Percentiles rank a stretch among this genome's conserved stretches.
Evolutionary conservation across 2,797 vertebrate species (phyloP).

Genomic region (Sebastes baramenuke): DNA sequence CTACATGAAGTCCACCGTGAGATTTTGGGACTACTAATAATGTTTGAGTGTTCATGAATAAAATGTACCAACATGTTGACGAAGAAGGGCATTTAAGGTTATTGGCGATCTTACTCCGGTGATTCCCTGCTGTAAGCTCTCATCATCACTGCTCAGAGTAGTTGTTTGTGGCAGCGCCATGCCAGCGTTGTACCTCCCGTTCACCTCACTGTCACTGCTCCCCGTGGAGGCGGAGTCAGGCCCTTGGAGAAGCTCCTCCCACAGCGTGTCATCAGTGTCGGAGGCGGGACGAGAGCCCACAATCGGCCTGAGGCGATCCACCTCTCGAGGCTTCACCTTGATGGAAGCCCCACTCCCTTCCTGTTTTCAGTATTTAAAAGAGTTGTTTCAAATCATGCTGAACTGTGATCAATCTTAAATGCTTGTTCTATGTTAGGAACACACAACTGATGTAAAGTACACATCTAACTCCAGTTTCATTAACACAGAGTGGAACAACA

Average conservation of each 20-base stretch:
- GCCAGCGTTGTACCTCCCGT: conserved; percentile 74
- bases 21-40: neutral
- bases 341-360: conserved; percentile 38
- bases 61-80: neutral
- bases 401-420: neutral
- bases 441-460: neutral
- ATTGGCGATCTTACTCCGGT: conserved; percentile 57
- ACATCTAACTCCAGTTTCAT: neutral
- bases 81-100: neutral
- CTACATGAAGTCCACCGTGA: neutral
- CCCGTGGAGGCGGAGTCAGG: conserved; percentile 90
- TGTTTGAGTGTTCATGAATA: neutral
- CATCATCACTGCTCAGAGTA: conserved; percentile 85
- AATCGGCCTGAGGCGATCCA: conserved; percentile 80
- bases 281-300: conserved; percentile 89
- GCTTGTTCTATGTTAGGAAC: neutral
- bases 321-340: conserved; percentile 48
- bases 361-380: conserved; percentile 30
- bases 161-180: conserved; percentile 66
- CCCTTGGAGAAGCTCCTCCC: conserved; percentile 95
- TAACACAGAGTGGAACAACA: neutral
- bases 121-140: conserved; percentile 88
- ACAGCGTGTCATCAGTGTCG: conserved; percentile 94
- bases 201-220: conserved; percentile 91
- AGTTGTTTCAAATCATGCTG: neutral